phyloP scores from a whole-genome alignment of 1,140 invertebrate species.

The Lepidurus couesii region DNA sequence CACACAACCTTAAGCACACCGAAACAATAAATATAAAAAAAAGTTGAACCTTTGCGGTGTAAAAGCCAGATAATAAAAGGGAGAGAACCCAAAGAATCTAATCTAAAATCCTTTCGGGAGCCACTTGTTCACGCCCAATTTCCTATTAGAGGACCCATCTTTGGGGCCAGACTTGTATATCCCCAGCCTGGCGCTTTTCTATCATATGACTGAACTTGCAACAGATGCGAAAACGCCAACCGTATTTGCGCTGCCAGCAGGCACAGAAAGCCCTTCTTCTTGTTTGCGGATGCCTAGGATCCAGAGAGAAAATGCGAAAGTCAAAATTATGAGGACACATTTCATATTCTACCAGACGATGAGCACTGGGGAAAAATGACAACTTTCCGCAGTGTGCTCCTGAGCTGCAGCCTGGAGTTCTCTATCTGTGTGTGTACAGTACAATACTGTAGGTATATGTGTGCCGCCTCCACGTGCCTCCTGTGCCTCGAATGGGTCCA shows the following conservation, averaged over 20 bases:
- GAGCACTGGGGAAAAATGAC: background rate
- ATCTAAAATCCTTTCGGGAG: background rate
- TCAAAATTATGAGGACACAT: background rate
- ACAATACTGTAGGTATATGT: too few species aligned
- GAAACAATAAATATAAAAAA: background rate
- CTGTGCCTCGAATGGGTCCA: background rate
- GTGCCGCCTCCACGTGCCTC: background rate
- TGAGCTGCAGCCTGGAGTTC: too few species aligned
- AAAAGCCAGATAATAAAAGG: background rate
- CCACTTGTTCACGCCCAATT: constrained; percentile 13
- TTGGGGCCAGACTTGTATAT: background rate
- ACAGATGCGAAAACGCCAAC: constrained; percentile 2
- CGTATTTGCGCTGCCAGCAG: constrained; percentile 13
- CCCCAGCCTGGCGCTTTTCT: background rate
- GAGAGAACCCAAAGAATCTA: background rate
- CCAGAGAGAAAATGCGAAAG: background rate
- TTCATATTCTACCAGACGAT: constrained; percentile 1
- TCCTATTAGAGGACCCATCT: background rate
- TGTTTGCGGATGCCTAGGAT: background rate
- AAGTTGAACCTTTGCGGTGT: background rate
- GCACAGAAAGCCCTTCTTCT: background rate
- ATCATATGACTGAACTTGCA: background rate
- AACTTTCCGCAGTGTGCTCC: background rate
- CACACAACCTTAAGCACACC: background rate
- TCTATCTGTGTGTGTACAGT: too few species aligned